Percentiles rank a stretch among this genome's conserved stretches.
phyloP scores from a whole-genome alignment of 2,113 vertebrate species.

The cattle (Bos taurus) region ARS-UCD2.0 NC_037341.1:75822001-75822500 shows the following conservation, averaged over 20 bases:
- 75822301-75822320: not conserved
- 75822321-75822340: not conserved
- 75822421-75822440: not conserved
- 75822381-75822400: not conserved
- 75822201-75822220: not conserved
- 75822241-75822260: not conserved
- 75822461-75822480: not conserved
- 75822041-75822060: not conserved
- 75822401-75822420: not conserved
- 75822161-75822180: not conserved
- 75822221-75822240: not conserved
- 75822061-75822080: not conserved
- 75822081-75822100: not conserved
- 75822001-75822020: not conserved
- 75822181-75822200: not conserved
- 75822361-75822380: accelerated
- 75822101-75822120: not conserved
- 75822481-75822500: not conserved
- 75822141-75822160: not conserved
- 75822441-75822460: not conserved
- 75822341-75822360: not conserved
- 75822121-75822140: not conserved
- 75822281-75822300: not conserved
- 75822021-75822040: not conserved
- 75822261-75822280: not conserved